A percentile compares a stretch with the other conserved stretches of the same genome.
phyloP scores from a whole-genome alignment of 2,888 invertebrate genomes.

The Sphaerophoria rueppellii region DNA sequence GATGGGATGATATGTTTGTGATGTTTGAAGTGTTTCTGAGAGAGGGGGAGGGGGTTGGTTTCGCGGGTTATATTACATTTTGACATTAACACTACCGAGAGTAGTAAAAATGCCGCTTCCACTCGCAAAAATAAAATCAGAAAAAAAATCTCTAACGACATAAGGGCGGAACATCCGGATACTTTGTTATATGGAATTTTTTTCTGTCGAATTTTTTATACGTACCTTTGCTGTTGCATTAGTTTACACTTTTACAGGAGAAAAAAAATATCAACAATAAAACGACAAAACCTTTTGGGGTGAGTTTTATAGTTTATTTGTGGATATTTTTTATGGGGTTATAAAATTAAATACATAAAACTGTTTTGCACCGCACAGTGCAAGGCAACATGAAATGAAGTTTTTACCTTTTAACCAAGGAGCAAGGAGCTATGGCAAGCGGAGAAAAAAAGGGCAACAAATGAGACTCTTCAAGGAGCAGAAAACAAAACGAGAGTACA shows the following conservation, averaged over 20 bases:
- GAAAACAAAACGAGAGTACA: constrained; percentile 7
- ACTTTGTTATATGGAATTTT: constrained; percentile 52
- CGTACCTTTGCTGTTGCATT: constrained; percentile 43
- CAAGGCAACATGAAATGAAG: constrained; percentile 63
- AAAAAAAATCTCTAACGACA: constrained; percentile 55
- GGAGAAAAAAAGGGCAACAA: constrained; percentile 20
- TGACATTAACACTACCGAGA: constrained; percentile 69
- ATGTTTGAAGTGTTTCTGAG: constrained; percentile 50
- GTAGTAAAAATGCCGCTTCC: constrained; percentile 47
- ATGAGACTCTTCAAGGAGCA: constrained; percentile 8
- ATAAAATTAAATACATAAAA: constrained; percentile 73
- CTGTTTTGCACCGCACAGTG: constrained; percentile 70
- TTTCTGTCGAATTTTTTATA: constrained; percentile 11
- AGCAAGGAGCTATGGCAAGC: constrained; percentile 14
- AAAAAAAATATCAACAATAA: constrained; percentile 47
- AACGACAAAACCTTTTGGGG: constrained; percentile 65
- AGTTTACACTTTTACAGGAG: constrained; percentile 60
- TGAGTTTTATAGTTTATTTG: constrained; percentile 69
- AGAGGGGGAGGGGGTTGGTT: constrained; percentile 44
- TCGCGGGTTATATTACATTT: constrained; percentile 73
- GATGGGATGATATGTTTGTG: constrained; percentile 1
- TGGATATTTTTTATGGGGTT: constrained; percentile 63
- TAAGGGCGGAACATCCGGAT: constrained; percentile 69
- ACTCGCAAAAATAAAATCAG: background rate
- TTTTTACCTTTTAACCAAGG: constrained; percentile 57